phyloP scores from a whole-genome alignment of 2,888 invertebrate genomes.

The Agonopterix heracliana region DNA sequence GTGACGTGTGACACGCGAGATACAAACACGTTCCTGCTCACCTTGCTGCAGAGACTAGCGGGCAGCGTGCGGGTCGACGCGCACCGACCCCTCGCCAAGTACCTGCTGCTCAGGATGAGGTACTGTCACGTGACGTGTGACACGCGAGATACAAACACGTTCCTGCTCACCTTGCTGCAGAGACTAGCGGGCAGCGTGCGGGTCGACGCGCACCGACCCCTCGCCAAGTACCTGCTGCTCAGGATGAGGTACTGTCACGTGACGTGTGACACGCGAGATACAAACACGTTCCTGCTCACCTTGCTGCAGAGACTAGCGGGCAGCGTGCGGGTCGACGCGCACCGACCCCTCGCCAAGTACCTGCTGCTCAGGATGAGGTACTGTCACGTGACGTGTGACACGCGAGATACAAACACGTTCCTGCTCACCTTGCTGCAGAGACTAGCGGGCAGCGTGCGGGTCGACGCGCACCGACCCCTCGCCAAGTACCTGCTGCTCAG shows the following conservation, averaged over 20 bases:
- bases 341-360: constrained; percentile 90
- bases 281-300: constrained; percentile 78
- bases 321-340: constrained; percentile 87
- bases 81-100: constrained; percentile 88
- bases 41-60: constrained; percentile 83
- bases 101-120: constrained; percentile 87
- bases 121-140: constrained; percentile 20
- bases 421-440: constrained; percentile 83
- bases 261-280: constrained; percentile 37
- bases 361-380: constrained; percentile 83
- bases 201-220: constrained; percentile 89
- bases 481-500: constrained; percentile 87
- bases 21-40: no score
- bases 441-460: constrained; percentile 81
- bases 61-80: constrained; percentile 86
- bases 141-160: no score
- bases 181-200: constrained; percentile 81
- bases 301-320: constrained; percentile 83
- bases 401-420: no score
- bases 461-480: constrained; percentile 91
- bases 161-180: constrained; percentile 82
- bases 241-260: constrained; percentile 78
- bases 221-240: constrained; percentile 87
- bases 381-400: background rate
- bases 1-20: constrained; percentile 35